These are phyloP conservation scores for Tetragonisca angustula DNA, from an alignment of 2,888 invertebrate genomes.

Conservation along the genomic window DNA sequence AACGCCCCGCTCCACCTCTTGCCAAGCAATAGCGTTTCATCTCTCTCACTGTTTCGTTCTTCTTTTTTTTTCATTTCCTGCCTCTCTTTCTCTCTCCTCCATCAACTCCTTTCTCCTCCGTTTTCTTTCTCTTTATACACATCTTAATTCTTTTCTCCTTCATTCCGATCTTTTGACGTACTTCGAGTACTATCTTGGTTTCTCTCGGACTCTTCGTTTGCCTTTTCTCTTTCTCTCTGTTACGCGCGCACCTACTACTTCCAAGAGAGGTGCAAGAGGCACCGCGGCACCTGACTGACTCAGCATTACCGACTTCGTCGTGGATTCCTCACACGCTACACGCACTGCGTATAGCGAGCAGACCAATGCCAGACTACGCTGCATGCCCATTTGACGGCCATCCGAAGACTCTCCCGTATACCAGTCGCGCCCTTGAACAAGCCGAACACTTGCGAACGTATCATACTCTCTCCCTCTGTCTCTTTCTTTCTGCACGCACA, in stretches of 20 bases:
- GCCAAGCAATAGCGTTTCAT: background rate
- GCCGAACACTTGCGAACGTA: slow-evolving; percentile 51
- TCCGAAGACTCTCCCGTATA: slow-evolving; percentile 44
- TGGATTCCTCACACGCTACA: slow-evolving; percentile 65
- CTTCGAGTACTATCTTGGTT: background rate
- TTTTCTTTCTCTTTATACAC: slow-evolving; percentile 2
- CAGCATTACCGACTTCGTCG: slow-evolving; percentile 70
- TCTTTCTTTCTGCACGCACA: slow-evolving; percentile 18
- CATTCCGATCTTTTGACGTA: background rate
- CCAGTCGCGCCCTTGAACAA: slow-evolving; percentile 69
- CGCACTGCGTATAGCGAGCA: slow-evolving; percentile 61
- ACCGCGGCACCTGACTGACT: slow-evolving; percentile 75
- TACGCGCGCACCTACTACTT: slow-evolving; percentile 29
- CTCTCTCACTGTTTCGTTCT: slow-evolving; percentile 39
- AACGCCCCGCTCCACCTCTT: slow-evolving; percentile 24
- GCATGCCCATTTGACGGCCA: slow-evolving; percentile 65
- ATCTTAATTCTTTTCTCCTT: background rate
- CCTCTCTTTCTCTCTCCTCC: slow-evolving; percentile 19
- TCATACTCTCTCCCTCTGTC: slow-evolving; percentile 57
- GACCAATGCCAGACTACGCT: slow-evolving; percentile 72
- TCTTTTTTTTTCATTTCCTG: slow-evolving; percentile 40
- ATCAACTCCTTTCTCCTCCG: background rate
- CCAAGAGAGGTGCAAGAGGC: slow-evolving; percentile 46
- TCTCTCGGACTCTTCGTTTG: background rate
- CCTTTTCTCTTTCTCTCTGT: background rate